These are phyloP conservation scores for Troglohyphantes excavatus DNA, from an alignment of 2,888 invertebrate species.

Conservation along the genomic window DNA sequence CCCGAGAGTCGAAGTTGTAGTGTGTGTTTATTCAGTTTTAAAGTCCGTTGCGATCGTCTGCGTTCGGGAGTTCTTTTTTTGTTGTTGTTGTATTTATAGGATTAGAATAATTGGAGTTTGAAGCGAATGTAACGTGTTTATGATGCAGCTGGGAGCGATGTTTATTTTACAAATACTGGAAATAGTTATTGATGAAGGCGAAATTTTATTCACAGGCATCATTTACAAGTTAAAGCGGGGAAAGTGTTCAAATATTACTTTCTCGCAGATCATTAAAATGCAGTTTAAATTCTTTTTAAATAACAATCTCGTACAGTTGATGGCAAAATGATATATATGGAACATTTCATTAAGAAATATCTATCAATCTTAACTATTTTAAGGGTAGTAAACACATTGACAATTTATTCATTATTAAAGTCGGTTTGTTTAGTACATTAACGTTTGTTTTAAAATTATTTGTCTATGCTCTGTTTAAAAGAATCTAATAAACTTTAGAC, in stretches of 20 bases:
- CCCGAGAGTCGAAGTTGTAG: not conserved
- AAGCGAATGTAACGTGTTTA: conserved; percentile 17
- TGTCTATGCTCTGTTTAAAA: too few relatives aligned
- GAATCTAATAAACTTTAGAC: too few relatives aligned
- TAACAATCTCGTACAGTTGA: not conserved
- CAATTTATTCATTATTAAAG: too few relatives aligned
- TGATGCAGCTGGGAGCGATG: not conserved
- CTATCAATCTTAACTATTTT: too few relatives aligned
- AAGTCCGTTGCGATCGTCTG: not conserved
- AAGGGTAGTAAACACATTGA: too few relatives aligned
- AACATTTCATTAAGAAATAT: too few relatives aligned
- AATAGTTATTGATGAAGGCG: not conserved
- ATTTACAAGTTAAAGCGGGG: not conserved
- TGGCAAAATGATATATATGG: too few relatives aligned
- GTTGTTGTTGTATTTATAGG: not conserved
- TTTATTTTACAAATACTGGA: not conserved
- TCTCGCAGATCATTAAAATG: not conserved
- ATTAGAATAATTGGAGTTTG: conserved; percentile 12
- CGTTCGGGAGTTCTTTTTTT: not conserved
- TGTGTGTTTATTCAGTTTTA: conserved; percentile 23
- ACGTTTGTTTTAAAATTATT: too few relatives aligned
- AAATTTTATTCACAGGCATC: not conserved
- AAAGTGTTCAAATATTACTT: not conserved
- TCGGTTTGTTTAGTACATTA: too few relatives aligned
- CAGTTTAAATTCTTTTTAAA: not conserved